phyloP scores from a whole-genome alignment of 2,888 invertebrate species.

The Bembecia ichneumoniformis region DNA sequence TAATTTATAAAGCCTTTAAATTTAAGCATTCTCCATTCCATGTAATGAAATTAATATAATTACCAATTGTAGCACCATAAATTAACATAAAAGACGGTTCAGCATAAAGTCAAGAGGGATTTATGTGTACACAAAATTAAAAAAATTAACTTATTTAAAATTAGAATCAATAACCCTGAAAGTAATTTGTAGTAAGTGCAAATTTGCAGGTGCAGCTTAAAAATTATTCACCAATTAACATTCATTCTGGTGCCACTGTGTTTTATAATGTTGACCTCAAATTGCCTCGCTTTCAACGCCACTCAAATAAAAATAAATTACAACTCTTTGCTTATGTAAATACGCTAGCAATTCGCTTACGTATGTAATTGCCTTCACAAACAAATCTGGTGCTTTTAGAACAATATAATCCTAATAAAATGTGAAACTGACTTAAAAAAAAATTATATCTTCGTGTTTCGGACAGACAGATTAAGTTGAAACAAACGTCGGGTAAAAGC shows the following conservation, averaged over 20 bases:
- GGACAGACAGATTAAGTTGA: too few species aligned
- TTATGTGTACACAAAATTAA: too few species aligned
- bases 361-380: constrained; percentile 4
- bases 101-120: too few species aligned
- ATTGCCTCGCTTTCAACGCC: not conserved
- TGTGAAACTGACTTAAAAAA: too few species aligned
- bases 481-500: too few species aligned
- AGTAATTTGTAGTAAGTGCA: not conserved
- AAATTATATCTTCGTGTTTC: too few species aligned
- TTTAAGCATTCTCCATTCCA: too few species aligned
- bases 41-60: too few species aligned
- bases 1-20: too few species aligned
- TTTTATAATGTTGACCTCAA: not conserved
- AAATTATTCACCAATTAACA: not conserved
- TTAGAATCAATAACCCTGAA: not conserved
- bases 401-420: too few species aligned
- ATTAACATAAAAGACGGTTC: too few species aligned
- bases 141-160: not conserved
- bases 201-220: not conserved
- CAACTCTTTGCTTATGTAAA: constrained; percentile 1
- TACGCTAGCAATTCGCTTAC: constrained; percentile 1
- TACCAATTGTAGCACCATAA: too few species aligned
- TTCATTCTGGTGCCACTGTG: not conserved
- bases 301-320: constrained; percentile 3
- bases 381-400: constrained; percentile 1